Evolutionary conservation across 2,888 invertebrate species (phyloP).

Genomic region (Epiblema foenella): DNA sequence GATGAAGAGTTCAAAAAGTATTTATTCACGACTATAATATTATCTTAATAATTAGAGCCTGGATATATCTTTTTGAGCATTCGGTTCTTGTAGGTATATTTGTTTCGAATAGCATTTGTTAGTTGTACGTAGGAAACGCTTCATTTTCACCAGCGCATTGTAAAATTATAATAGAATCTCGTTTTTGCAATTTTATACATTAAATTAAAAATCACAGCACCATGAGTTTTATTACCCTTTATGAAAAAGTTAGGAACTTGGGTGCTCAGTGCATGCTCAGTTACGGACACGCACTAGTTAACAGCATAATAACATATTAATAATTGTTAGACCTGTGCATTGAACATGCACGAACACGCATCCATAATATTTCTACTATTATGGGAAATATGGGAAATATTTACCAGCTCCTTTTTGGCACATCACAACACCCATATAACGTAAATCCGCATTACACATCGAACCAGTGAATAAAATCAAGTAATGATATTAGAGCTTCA

Average conservation of each 20-base stretch:
- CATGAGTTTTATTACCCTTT: slow-evolving; percentile 16
- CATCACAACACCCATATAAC: too few species aligned
- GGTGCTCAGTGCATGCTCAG: slow-evolving; percentile 6
- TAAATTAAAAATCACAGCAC: slow-evolving; percentile 42
- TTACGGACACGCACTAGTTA: slow-evolving; percentile 19
- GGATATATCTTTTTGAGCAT: too few species aligned
- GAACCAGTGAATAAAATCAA: too few species aligned
- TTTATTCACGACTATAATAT: too few species aligned
- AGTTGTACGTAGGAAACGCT: slow-evolving; percentile 32
- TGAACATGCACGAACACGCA: neutral
- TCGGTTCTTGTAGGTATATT: neutral
- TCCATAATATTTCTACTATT: neutral
- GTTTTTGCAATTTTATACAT: slow-evolving; percentile 54
- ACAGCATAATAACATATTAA: neutral
- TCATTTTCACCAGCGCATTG: slow-evolving; percentile 35
- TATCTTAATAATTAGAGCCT: too few species aligned
- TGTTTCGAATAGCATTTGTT: slow-evolving; percentile 24
- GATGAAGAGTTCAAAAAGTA: too few species aligned
- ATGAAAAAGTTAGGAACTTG: slow-evolving; percentile 19
- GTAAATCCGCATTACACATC: too few species aligned
- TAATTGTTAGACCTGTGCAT: neutral
- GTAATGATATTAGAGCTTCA: too few species aligned
- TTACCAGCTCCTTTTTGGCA: too few species aligned
- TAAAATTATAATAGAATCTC: slow-evolving; percentile 54
- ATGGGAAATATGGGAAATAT: too few species aligned